phyloP scores from a whole-genome alignment of 2,888 invertebrate genomes.

The Sinopyrophorus schimmeli region DNA sequence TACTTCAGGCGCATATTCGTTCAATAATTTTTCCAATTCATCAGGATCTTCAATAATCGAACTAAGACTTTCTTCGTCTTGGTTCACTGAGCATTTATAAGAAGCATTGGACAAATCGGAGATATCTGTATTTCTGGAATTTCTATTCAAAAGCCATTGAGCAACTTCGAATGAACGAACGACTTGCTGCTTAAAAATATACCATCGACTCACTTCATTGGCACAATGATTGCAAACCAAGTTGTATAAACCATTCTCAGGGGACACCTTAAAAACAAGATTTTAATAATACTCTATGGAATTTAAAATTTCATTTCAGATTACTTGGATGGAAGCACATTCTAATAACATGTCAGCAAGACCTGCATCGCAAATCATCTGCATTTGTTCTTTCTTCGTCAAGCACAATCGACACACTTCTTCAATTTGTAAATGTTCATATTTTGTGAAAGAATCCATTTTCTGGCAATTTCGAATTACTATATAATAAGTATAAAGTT shows the following conservation, averaged over 20 bases:
- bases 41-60: slow-evolving; percentile 25
- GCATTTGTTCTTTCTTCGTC: slow-evolving; percentile 38
- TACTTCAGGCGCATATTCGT: slow-evolving; percentile 9
- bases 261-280: slow-evolving; percentile 28
- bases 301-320: slow-evolving; percentile 2
- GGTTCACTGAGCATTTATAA: too few species aligned
- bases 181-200: slow-evolving; percentile 38
- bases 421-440: slow-evolving; percentile 38
- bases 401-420: slow-evolving; percentile 39
- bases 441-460: slow-evolving; percentile 36
- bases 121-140: slow-evolving; percentile 4
- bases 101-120: slow-evolving; percentile 3
- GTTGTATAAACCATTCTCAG: slow-evolving; percentile 36
- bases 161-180: slow-evolving; percentile 38
- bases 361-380: slow-evolving; percentile 37
- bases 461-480: too few species aligned
- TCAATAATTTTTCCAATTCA: slow-evolving; percentile 17
- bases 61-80: too few species aligned
- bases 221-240: slow-evolving; percentile 38
- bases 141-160: slow-evolving; percentile 32
- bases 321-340: slow-evolving; percentile 40
- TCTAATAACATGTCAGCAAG: slow-evolving; percentile 39
- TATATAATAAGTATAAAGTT: too few species aligned
- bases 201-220: slow-evolving; percentile 39
- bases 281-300: not conserved